Percentiles rank a stretch among this genome's conserved stretches.
phyloP scores from a whole-genome alignment of 2,113 vertebrate genomes.

The Dicerorhinus sumatrensis region DNA sequence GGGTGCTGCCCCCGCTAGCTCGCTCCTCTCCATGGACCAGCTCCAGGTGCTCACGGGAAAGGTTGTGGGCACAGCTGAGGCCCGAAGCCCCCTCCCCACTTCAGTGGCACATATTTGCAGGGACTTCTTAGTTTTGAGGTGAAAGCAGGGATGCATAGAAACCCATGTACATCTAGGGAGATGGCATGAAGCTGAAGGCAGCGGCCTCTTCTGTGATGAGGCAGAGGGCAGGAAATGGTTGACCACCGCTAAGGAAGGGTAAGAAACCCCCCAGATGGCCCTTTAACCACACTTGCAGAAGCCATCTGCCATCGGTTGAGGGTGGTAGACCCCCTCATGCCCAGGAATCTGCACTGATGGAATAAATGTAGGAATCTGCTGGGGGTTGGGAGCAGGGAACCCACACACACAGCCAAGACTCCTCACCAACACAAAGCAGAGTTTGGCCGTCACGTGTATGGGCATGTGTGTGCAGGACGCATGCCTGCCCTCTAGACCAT shows the following conservation, averaged over 20 bases:
- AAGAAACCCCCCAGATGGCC: background rate
- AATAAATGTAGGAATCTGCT: background rate
- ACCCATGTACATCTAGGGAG: too few relatives aligned
- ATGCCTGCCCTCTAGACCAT: background rate
- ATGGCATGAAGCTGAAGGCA: background rate
- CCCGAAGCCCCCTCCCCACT: background rate
- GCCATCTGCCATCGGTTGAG: background rate
- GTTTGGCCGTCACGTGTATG: background rate
- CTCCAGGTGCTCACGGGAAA: background rate
- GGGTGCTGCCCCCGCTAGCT: background rate
- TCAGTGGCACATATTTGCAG: background rate
- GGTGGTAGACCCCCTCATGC: background rate
- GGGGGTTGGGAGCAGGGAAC: background rate
- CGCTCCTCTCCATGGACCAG: background rate
- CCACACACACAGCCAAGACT: background rate
- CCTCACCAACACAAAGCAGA: background rate
- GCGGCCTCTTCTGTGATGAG: too few relatives aligned
- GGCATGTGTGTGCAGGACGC: too few relatives aligned
- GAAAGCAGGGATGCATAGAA: too few relatives aligned
- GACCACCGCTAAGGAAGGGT: background rate
- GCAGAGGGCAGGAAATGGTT: background rate
- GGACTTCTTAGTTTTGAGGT: background rate
- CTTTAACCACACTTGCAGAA: background rate
- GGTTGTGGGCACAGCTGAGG: background rate
- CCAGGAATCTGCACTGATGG: background rate